Percentiles rank a stretch among this genome's conserved stretches.
phyloP scores from a whole-genome alignment of 2,797 vertebrate species.

The Eurystomus glaucurus region DNA sequence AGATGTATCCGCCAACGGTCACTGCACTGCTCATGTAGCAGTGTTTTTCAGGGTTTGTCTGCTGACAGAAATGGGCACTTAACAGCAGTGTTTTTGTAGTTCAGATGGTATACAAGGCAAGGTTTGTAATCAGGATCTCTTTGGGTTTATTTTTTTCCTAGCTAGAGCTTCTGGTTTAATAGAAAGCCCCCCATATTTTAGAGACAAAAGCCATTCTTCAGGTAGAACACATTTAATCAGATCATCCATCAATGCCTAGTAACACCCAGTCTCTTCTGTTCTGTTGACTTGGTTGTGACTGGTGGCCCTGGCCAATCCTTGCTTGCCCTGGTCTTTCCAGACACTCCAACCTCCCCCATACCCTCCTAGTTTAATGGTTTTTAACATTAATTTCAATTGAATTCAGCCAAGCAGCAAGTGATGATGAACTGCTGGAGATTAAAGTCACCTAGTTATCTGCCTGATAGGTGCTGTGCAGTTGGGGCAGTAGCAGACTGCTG shows the following conservation, averaged over 20 bases:
- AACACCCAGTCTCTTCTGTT: not conserved
- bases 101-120: not conserved
- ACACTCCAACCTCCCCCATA: not conserved
- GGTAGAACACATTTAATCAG: not conserved
- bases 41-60: not conserved
- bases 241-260: not conserved
- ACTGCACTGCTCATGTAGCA: not conserved
- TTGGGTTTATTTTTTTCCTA: not conserved
- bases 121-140: not conserved
- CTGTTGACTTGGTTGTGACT: not conserved
- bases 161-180: not conserved
- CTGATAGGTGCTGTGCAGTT: not conserved
- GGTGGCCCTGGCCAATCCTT: not conserved
- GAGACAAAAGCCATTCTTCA: not conserved
- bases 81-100: not conserved
- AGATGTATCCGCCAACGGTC: not conserved
- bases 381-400: not conserved
- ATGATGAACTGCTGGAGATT: not conserved
- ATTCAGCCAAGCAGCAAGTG: not conserved
- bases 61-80: not conserved
- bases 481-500: not conserved
- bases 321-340: not conserved
- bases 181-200: not conserved
- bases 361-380: rapidly evolving
- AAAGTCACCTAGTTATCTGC: not conserved